Conservation (phyloP, 1,140 invertebrate genomes). For the Leptoteleia sp. region DNA sequence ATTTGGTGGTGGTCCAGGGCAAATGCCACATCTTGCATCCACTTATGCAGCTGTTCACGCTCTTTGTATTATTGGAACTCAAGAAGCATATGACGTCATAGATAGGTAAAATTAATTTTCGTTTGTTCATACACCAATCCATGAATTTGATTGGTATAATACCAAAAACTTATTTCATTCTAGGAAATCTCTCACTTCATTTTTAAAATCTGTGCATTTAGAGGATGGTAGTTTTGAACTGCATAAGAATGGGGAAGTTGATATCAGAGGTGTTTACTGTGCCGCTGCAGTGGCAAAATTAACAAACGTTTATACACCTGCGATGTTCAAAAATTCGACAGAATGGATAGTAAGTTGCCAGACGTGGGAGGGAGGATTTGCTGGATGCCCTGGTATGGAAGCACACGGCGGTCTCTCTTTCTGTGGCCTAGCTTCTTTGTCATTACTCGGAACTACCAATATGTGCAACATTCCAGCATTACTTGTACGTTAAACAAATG, state of each 20-base stretch:
- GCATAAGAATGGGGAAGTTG: constrained; percentile 96
- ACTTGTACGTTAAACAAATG: constrained; percentile 82
- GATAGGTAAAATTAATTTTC: constrained; percentile 86
- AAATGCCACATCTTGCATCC: constrained; percentile 95
- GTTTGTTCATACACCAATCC: too few relatives aligned
- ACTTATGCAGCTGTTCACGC: constrained; percentile 98
- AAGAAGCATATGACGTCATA: constrained; percentile 92
- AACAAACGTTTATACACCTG: constrained; percentile 89
- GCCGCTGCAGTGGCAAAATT: constrained; percentile 93
- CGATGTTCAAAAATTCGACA: constrained; percentile 91
- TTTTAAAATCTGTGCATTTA: constrained; percentile 88
- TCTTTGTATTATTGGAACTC: constrained; percentile 92
- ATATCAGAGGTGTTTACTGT: constrained; percentile 97
- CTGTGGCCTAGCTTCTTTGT: constrained; percentile 95
- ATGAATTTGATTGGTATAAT: too few relatives aligned
- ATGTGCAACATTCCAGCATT: constrained; percentile 90
- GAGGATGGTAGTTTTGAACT: constrained; percentile 95
- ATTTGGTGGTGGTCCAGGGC: constrained; percentile 96
- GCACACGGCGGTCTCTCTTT: constrained; percentile 99
- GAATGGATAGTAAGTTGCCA: constrained; percentile 97
- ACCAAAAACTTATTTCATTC: constrained; percentile 2
- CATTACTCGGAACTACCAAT: constrained; percentile 89
- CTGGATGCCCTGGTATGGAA: constrained; percentile 95
- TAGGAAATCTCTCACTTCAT: constrained; percentile 86
- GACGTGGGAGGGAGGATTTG: constrained; percentile 99